These are phyloP conservation scores for Chrysoperla carnea DNA, from an alignment of 1,140 invertebrate species.

Conservation along the genomic window DNA sequence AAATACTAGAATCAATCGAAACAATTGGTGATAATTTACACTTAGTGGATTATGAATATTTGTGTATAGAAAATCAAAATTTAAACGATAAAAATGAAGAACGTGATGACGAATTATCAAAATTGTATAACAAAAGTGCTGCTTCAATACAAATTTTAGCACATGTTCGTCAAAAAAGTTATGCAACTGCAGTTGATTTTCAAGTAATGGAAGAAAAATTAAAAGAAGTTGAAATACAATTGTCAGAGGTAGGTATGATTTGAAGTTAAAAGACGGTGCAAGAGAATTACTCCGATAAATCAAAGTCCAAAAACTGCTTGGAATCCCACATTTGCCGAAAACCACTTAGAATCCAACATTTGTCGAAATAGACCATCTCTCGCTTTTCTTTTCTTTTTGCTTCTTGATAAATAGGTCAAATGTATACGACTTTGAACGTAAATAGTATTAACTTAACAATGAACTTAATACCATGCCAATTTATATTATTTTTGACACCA, in stretches of 20 bases:
- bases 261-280: no score
- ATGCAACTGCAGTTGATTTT: neutral
- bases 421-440: no score
- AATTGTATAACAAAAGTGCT: neutral
- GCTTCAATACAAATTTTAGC: neutral
- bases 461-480: no score
- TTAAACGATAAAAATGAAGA: neutral
- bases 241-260: neutral
- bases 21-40: neutral
- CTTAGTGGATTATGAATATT: neutral
- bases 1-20: neutral
- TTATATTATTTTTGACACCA: no score
- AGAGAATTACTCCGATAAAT: no score
- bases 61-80: neutral
- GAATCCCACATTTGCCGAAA: no score
- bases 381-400: no score
- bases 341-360: no score
- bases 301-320: no score
- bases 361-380: no score
- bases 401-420: no score
- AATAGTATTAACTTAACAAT: no score
- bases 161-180: neutral
- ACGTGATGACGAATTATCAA: neutral
- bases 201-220: neutral
- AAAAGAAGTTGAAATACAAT: neutral